Percentiles rank a stretch among this genome's conserved stretches.
These are phyloP conservation scores for Microcaecilia unicolor DNA, from an alignment of 2,797 vertebrate species.

Conservation along the genomic window DNA sequence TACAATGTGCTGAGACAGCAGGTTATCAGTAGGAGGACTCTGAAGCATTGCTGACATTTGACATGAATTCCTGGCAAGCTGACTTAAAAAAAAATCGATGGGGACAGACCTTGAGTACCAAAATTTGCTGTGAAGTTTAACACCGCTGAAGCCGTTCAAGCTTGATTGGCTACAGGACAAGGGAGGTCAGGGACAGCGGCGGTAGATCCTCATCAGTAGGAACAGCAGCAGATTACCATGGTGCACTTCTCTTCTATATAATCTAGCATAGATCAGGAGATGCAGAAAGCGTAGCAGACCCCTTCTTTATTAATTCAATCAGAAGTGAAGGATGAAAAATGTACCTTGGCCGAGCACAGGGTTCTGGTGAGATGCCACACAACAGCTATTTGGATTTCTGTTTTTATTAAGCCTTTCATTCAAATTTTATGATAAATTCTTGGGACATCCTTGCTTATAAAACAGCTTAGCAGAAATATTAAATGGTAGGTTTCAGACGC, in stretches of 20 bases:
- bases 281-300: constrained; percentile 42
- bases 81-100: constrained; percentile 44
- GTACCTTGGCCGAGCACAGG: constrained; percentile 21
- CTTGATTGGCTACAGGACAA: constrained; percentile 40
- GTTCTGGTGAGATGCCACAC: constrained; percentile 20
- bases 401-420: too few species aligned
- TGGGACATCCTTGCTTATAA: too few species aligned
- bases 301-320: constrained; percentile 44
- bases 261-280: constrained; percentile 32
- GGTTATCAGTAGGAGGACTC: constrained; percentile 37
- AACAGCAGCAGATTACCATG: constrained; percentile 42
- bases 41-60: constrained; percentile 49
- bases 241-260: constrained; percentile 36
- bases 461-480: too few species aligned
- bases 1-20: constrained; percentile 50
- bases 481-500: too few species aligned
- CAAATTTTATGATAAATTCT: too few species aligned
- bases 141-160: constrained; percentile 32
- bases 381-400: constrained; percentile 35
- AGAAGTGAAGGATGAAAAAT: constrained; percentile 42
- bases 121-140: constrained; percentile 48
- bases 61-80: constrained; percentile 50
- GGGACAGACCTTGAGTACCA: constrained; percentile 44
- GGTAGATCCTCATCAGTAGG: constrained; percentile 39
- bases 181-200: constrained; percentile 41